Evolutionary conservation across 2,113 vertebrate species (phyloP).

Genomic region (Apteryx owenii): DNA sequence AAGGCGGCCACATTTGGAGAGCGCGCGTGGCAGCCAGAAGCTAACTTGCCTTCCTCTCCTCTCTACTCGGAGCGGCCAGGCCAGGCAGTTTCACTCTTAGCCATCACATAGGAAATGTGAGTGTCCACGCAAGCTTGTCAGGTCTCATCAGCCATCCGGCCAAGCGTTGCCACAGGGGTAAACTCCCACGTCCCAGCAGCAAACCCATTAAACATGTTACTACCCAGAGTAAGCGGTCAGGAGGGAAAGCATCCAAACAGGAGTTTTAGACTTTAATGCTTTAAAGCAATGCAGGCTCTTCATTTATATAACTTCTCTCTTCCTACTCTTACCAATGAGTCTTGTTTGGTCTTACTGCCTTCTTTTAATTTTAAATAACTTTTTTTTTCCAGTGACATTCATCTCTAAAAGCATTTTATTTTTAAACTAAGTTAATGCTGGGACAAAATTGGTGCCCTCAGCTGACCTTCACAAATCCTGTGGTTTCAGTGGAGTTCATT

Average conservation of each 20-base stretch:
- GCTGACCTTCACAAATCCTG: neutral
- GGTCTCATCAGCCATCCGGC: too few relatives aligned
- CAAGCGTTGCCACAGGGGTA: neutral
- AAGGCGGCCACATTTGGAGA: neutral
- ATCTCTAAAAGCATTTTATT: neutral
- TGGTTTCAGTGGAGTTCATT: neutral
- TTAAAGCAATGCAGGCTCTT: neutral
- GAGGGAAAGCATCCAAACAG: neutral
- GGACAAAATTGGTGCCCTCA: neutral
- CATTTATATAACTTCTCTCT: neutral
- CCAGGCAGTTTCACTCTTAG: neutral
- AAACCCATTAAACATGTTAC: rapidly evolving
- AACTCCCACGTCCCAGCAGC: neutral
- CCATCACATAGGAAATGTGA: neutral
- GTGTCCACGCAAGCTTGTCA: neutral
- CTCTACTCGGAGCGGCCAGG: neutral
- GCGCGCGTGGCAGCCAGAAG: rapidly evolving
- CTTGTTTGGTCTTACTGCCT: neutral
- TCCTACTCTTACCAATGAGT: neutral
- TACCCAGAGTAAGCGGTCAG: neutral
- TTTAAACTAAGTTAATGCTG: neutral
- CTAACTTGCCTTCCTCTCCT: rapidly evolving
- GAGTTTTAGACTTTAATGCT: neutral
- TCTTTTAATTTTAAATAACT: neutral
- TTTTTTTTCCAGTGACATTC: neutral